Conservation (phyloP, 2,113 vertebrate species). For the Girardinichthys multiradiatus region DNA sequence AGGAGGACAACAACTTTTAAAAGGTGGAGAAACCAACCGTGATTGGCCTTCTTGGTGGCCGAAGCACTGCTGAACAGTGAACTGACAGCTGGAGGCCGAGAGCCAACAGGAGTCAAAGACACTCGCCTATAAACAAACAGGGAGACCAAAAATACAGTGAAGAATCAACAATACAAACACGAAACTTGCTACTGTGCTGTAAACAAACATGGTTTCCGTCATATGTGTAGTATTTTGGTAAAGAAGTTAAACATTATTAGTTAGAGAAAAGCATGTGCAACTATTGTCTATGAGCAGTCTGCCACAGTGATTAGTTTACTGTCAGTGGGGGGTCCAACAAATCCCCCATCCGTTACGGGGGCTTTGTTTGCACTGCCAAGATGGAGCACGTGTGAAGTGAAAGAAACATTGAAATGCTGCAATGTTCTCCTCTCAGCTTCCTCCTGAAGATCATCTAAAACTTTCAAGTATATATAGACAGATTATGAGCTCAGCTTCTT, state of each 20-base stretch:
- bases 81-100: conserved; percentile 52
- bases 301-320: conserved; percentile 51
- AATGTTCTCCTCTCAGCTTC: neutral
- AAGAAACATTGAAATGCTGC: conserved; percentile 5
- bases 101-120: conserved; percentile 84
- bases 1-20: neutral
- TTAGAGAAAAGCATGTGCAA: conserved; percentile 35
- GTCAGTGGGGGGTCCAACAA: conserved; percentile 68
- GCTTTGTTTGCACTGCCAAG: conserved; percentile 61
- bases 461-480: too few species aligned
- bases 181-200: neutral
- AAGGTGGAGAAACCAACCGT: conserved; percentile 74
- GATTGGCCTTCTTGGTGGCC: conserved; percentile 80
- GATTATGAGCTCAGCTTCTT: conserved; percentile 22
- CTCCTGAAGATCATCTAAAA: too few species aligned
- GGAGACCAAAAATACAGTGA: neutral
- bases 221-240: neutral
- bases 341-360: conserved; percentile 55
- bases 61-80: conserved; percentile 55
- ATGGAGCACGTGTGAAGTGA: conserved; percentile 16
- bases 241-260: conserved; percentile 4
- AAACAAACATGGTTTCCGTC: neutral
- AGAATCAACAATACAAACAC: neutral
- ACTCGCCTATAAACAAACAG: conserved; percentile 83
- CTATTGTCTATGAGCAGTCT: conserved; percentile 56